Percentiles rank a stretch among this genome's conserved stretches.
Conservation (phyloP, 2,888 invertebrate genomes). For the Abrostola tripartita region DNA sequence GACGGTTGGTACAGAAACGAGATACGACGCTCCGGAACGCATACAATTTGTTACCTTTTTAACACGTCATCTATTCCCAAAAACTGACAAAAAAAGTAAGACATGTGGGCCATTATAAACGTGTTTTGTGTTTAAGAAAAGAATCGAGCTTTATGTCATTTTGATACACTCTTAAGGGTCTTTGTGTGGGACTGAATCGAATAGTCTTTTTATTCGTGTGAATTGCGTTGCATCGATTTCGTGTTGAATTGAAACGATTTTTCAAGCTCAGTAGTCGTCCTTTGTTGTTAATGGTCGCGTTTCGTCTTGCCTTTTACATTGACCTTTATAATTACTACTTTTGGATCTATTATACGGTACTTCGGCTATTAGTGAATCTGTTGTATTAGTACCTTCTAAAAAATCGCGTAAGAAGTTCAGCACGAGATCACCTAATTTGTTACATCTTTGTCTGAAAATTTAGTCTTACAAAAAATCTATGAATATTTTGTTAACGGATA, state of each 20-base stretch:
- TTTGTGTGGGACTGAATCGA: slow-evolving; percentile 80
- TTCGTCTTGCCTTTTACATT: slow-evolving; percentile 70
- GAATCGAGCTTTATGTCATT: slow-evolving; percentile 86
- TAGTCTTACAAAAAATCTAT: too few relatives aligned
- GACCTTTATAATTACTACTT: slow-evolving; percentile 75
- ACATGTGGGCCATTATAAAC: slow-evolving; percentile 83
- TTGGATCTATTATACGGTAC: slow-evolving; percentile 64
- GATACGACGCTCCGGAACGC: slow-evolving; percentile 62
- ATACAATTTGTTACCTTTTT: slow-evolving; percentile 84
- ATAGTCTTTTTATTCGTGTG: slow-evolving; percentile 79
- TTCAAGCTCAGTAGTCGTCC: slow-evolving; percentile 86
- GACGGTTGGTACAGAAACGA: slow-evolving; percentile 72
- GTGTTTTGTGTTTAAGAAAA: slow-evolving; percentile 77
- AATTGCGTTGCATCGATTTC: slow-evolving; percentile 77
- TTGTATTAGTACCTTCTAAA: slow-evolving; percentile 47
- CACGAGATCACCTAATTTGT: slow-evolving; percentile 11
- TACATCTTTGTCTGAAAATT: too few relatives aligned
- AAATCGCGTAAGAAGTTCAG: slow-evolving; percentile 26
- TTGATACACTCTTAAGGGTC: slow-evolving; percentile 85
- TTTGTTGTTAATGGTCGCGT: slow-evolving; percentile 81
- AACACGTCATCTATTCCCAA: slow-evolving; percentile 86
- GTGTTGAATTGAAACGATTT: slow-evolving; percentile 85
- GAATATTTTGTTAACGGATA: too few relatives aligned
- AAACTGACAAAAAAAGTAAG: slow-evolving; percentile 73
- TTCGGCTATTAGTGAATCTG: slow-evolving; percentile 53